These are phyloP conservation scores for Troilus luridus DNA, from an alignment of 2,888 invertebrate species.

Conservation along the genomic window DNA sequence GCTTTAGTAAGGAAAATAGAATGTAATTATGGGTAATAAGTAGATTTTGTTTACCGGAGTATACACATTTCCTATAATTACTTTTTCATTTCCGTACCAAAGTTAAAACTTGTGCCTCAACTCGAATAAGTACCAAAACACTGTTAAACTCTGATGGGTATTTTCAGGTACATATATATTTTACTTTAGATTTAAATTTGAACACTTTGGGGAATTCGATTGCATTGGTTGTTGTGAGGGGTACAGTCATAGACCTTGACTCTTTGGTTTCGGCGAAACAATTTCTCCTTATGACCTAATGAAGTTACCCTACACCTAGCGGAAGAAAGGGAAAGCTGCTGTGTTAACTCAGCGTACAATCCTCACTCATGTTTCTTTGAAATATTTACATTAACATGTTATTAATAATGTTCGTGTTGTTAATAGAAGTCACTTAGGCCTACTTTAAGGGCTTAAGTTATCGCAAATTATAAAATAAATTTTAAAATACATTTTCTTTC, in stretches of 20 bases:
- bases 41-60: no score
- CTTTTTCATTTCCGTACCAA: no score
- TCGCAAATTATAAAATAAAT: no score
- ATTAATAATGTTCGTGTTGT: no score
- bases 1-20: no score
- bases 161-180: background rate
- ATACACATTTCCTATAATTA: no score
- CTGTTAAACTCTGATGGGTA: background rate
- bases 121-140: background rate
- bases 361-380: background rate
- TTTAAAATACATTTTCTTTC: background rate
- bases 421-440: no score
- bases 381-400: background rate
- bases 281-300: conserved; percentile 40
- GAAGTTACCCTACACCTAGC: background rate
- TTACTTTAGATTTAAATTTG: background rate
- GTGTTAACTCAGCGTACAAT: background rate
- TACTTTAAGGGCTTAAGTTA: no score
- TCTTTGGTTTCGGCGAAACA: conserved; percentile 24
- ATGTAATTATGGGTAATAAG: no score
- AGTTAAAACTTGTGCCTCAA: no score
- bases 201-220: background rate
- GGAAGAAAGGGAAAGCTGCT: conserved; percentile 25
- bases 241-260: conserved; percentile 5
- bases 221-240: background rate